A percentile compares a stretch with the other conserved stretches of the same genome.
These are phyloP conservation scores for Trichopria drosophilae DNA, from an alignment of 2,888 invertebrate genomes.

Conservation along the genomic window DNA sequence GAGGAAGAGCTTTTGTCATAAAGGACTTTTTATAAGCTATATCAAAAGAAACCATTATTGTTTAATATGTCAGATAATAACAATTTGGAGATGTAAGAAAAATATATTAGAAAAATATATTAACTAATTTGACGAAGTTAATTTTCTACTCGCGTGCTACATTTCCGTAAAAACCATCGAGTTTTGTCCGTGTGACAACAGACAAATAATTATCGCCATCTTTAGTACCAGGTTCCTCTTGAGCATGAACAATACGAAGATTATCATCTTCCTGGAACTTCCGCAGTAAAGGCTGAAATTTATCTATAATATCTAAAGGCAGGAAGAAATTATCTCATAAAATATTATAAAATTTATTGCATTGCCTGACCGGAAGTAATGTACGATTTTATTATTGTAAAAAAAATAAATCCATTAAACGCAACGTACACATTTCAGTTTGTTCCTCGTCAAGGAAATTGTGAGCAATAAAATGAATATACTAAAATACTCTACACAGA, in stretches of 20 bases:
- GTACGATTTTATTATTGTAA: too few relatives aligned
- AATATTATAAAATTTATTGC: too few relatives aligned
- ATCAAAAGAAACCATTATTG: slow-evolving; percentile 7
- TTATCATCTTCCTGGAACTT: slow-evolving; percentile 32
- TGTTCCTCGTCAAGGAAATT: too few relatives aligned
- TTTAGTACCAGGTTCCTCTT: slow-evolving; percentile 36
- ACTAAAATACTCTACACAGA: too few relatives aligned
- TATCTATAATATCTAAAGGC: slow-evolving; percentile 28
- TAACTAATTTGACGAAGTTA: too few relatives aligned
- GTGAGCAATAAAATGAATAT: too few relatives aligned
- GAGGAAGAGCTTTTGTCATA: slow-evolving; percentile 36
- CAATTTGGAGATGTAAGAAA: slow-evolving; percentile 7
- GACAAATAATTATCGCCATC: slow-evolving; percentile 42
- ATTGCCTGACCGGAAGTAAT: too few relatives aligned
- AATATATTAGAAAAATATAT: too few relatives aligned
- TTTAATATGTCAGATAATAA: too few relatives aligned
- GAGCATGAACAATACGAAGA: slow-evolving; percentile 26
- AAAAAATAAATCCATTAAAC: too few relatives aligned
- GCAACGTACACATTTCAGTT: too few relatives aligned
- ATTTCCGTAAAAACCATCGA: slow-evolving; percentile 35
- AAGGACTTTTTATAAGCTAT: slow-evolving; percentile 35
- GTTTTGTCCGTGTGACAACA: slow-evolving; percentile 32
- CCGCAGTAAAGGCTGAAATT: slow-evolving; percentile 32
- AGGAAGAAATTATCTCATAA: too few relatives aligned
- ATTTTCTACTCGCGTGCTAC: slow-evolving; percentile 39